These are phyloP conservation scores for Periparus ater DNA, from an alignment of 2,797 vertebrate genomes.

Conservation along the genomic window DNA sequence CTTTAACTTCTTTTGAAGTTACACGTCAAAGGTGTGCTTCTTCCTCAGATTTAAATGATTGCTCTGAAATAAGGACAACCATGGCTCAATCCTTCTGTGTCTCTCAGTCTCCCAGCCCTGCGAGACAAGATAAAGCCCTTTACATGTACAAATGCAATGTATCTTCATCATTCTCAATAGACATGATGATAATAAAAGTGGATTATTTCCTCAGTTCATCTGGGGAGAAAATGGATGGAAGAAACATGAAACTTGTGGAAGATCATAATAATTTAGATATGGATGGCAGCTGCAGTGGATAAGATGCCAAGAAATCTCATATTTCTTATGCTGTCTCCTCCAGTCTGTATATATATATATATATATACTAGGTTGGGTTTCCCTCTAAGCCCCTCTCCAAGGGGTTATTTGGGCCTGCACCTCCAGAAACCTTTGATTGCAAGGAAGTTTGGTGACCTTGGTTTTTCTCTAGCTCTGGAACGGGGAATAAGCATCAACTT, in stretches of 20 bases:
- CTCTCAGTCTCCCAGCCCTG: background rate
- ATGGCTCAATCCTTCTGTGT: background rate
- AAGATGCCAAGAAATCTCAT: background rate
- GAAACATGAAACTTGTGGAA: background rate
- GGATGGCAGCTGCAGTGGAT: background rate
- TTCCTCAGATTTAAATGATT: background rate
- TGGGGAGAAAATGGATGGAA: background rate
- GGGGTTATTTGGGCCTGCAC: background rate
- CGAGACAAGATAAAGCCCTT: background rate
- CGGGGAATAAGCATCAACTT: background rate
- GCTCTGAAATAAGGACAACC: background rate
- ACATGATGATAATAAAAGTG: background rate
- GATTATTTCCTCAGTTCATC: background rate
- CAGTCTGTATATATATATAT: background rate
- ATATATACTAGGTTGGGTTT: background rate
- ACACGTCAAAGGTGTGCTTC: background rate
- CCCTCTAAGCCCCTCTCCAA: background rate
- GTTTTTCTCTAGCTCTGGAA: background rate
- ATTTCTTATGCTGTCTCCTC: background rate
- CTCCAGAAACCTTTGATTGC: background rate
- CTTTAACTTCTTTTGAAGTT: conserved; percentile 5
- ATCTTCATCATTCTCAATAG: background rate
- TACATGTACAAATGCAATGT: background rate
- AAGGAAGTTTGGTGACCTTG: background rate
- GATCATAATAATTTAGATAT: background rate